Evolutionary conservation across 2,797 vertebrate genomes (phyloP).

Genomic region (Myotis pilosus): DNA sequence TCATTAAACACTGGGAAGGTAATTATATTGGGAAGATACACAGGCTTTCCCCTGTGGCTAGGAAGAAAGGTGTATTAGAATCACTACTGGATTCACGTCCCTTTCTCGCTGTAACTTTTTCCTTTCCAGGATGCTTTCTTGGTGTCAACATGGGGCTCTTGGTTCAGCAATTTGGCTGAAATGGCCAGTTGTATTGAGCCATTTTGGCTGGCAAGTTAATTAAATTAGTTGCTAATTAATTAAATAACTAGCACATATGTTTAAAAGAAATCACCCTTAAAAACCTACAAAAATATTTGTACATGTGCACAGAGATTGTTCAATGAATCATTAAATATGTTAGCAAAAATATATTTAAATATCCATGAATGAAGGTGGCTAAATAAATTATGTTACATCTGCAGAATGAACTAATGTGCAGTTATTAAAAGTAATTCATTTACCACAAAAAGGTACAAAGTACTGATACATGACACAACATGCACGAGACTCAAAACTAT

Average conservation of each 20-base stretch:
- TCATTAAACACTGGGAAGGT: slow-evolving; percentile 72
- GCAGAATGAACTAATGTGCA: neutral
- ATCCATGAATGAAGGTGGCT: neutral
- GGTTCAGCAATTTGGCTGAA: slow-evolving; percentile 17
- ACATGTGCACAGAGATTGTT: neutral
- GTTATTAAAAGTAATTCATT: neutral
- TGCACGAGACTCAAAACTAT: neutral
- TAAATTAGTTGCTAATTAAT: neutral
- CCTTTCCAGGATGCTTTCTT: slow-evolving; percentile 7
- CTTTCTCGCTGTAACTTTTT: neutral
- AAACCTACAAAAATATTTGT: neutral
- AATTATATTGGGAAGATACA: slow-evolving; percentile 66
- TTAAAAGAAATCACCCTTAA: neutral
- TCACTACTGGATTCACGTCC: slow-evolving; percentile 30
- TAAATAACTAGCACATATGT: neutral
- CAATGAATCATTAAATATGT: neutral
- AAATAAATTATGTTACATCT: neutral
- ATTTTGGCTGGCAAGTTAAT: slow-evolving; percentile 6
- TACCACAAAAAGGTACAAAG: neutral
- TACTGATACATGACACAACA: neutral
- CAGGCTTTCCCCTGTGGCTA: slow-evolving; percentile 48
- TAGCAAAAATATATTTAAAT: neutral
- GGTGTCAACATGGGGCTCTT: neutral
- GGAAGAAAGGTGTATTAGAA: slow-evolving; percentile 56
- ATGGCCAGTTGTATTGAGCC: neutral